Percentiles rank a stretch among this genome's conserved stretches.
These are phyloP conservation scores for Drosophila lacicola DNA, from an alignment of 2,888 invertebrate species.

Conservation along the genomic window DNA sequence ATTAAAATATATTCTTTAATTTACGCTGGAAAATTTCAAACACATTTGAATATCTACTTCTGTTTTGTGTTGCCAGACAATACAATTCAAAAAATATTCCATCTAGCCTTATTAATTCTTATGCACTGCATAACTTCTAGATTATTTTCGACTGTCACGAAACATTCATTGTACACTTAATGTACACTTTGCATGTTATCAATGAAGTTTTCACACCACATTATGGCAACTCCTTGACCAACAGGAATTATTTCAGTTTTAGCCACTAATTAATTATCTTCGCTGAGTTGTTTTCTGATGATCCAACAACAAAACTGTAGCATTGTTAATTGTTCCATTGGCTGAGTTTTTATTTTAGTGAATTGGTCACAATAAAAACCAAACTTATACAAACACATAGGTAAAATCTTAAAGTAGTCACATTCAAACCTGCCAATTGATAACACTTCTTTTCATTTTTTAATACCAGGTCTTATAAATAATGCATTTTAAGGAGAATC, in stretches of 20 bases:
- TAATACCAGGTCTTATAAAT: neutral
- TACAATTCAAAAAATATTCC: neutral
- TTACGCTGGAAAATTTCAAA: neutral
- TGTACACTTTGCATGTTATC: conserved; percentile 55
- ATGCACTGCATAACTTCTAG: conserved; percentile 4
- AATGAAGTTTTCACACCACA: neutral
- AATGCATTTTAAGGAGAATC: neutral
- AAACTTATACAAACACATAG: neutral
- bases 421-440: neutral
- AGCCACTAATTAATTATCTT: conserved; percentile 1
- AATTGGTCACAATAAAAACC: neutral
- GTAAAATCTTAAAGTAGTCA: neutral
- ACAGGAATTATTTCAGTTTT: conserved; percentile 18
- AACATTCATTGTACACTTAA: conserved; percentile 32
- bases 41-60: neutral
- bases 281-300: neutral
- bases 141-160: conserved; percentile 11
- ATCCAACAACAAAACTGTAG: conserved; percentile 1
- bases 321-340: conserved; percentile 1
- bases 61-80: neutral
- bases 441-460: neutral
- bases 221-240: neutral
- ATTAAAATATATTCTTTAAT: neutral
- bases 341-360: neutral
- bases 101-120: neutral